A percentile compares a stretch with the other conserved stretches of the same genome.
These are phyloP conservation scores for Thysanoteuthis rhombus DNA, from an alignment of 2,888 invertebrate species.

Conservation along the genomic window DNA sequence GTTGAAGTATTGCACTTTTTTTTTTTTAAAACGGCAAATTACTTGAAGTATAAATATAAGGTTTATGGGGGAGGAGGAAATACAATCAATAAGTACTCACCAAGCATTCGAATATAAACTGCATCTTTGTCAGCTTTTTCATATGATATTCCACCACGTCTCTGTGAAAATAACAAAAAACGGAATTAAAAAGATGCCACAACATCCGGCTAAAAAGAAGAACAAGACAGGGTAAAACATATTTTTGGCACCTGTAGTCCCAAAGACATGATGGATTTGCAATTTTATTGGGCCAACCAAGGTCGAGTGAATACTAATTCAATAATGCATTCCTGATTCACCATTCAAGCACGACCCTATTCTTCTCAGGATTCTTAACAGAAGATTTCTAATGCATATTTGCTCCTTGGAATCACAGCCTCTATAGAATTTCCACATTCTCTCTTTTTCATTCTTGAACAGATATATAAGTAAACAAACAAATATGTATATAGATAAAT, in stretches of 20 bases:
- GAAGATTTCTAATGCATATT: too few relatives aligned
- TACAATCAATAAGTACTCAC: constrained; percentile 41
- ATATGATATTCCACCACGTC: constrained; percentile 59
- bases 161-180: constrained; percentile 46
- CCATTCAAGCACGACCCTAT: too few relatives aligned
- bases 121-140: constrained; percentile 58
- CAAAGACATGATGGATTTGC: not conserved
- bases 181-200: not conserved
- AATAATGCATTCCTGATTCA: too few relatives aligned
- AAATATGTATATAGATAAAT: too few relatives aligned
- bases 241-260: not conserved
- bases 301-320: not conserved
- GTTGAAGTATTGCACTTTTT: too few relatives aligned
- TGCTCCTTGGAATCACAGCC: too few relatives aligned
- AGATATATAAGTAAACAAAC: too few relatives aligned
- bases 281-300: not conserved
- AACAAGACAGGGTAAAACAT: not conserved
- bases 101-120: constrained; percentile 57
- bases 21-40: too few relatives aligned
- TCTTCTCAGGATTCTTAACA: too few relatives aligned
- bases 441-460: too few relatives aligned
- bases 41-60: not conserved
- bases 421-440: too few relatives aligned
- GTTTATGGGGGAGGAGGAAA: not conserved
- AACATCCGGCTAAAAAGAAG: not conserved